Evolutionary conservation across 2,797 vertebrate genomes (phyloP).

Genomic region (Nasua narica): DNA sequence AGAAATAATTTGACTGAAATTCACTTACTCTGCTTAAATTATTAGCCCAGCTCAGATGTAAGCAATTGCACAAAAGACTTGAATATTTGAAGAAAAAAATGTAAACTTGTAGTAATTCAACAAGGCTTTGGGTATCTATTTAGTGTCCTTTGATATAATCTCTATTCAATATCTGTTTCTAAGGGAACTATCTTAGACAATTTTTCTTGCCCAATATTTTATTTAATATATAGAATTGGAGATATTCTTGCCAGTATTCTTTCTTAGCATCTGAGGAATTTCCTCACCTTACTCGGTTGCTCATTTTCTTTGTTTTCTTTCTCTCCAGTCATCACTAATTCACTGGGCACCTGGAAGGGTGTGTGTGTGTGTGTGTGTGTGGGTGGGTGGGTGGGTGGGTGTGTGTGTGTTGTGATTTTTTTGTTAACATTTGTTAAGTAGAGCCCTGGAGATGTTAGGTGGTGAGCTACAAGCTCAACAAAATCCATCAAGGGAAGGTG

Average conservation of each 20-base stretch:
- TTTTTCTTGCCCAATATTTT: not conserved
- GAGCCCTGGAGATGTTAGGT: not conserved
- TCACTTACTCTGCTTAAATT: not conserved
- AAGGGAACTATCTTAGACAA: not conserved
- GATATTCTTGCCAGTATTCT: not conserved
- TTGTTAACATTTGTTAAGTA: not conserved
- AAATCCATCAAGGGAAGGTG: not conserved
- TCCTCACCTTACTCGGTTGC: not conserved
- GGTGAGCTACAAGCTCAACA: not conserved
- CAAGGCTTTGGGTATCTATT: not conserved
- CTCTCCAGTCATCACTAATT: not conserved
- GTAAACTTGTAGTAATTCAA: not conserved
- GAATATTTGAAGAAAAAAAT: not conserved
- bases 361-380: not conserved
- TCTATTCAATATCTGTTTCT: not conserved
- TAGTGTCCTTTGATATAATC: not conserved
- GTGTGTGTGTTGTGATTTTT: not conserved
- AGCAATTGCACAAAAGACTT: not conserved
- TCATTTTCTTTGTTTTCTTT: not conserved
- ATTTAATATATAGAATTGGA: not conserved
- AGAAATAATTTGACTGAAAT: not conserved
- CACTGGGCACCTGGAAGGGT: not conserved
- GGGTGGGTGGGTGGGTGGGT: not conserved
- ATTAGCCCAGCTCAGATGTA: not conserved
- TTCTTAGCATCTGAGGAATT: not conserved